phyloP scores from a whole-genome alignment of 2,113 vertebrate species.

The Callaeas wilsoni region DNA sequence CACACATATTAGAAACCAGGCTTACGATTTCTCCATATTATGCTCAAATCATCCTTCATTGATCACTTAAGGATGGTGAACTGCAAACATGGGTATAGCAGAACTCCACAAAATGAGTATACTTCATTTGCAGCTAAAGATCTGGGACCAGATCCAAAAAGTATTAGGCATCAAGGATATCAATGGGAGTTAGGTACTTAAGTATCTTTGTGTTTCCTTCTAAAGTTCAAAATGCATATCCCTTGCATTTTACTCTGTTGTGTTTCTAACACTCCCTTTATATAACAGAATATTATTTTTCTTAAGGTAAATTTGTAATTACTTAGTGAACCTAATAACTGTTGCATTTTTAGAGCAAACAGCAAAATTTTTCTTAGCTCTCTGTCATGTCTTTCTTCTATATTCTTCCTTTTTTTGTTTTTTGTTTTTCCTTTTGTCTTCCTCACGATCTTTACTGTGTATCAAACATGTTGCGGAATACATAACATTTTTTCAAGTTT shows the following conservation, averaged over 20 bases:
- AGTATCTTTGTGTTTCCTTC: neutral
- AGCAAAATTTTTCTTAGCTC: neutral
- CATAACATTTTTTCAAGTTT: neutral
- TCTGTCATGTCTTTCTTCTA: neutral
- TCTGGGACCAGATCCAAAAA: neutral
- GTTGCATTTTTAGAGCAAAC: neutral
- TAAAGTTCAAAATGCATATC: neutral
- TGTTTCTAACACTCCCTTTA: neutral
- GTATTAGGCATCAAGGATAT: neutral
- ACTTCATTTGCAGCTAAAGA: neutral
- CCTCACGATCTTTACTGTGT: neutral
- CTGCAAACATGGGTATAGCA: neutral
- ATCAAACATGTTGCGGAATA: neutral
- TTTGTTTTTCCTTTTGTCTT: neutral
- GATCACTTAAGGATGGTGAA: neutral
- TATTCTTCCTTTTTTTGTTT: neutral
- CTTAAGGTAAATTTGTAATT: neutral
- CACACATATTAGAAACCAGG: neutral
- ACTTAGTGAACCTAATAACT: neutral
- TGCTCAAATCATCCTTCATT: neutral
- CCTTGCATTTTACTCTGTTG: neutral
- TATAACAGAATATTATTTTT: neutral
- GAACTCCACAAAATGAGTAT: neutral
- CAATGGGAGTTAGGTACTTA: neutral
- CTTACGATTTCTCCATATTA: neutral